Evolutionary conservation across 2,113 vertebrate genomes (phyloP), one percentile per base, ranked within the genome.

Genomic region (Cyphomyrus plagiostoma): DNA sequence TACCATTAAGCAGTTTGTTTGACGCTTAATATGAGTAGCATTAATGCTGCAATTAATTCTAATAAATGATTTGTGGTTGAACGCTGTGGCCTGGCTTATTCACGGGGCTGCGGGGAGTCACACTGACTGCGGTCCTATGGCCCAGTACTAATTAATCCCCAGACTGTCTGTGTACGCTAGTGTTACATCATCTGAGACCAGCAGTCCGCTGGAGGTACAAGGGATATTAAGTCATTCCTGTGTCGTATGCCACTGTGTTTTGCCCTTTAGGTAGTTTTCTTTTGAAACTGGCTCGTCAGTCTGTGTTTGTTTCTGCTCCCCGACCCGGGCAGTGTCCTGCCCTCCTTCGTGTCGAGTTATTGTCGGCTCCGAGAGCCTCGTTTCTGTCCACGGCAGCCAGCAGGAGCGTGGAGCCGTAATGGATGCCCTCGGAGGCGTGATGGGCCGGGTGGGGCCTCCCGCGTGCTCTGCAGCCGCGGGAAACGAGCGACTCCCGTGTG

Each of bases 131-230:
- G 45, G 26, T 53, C 9, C 50, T 50, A 39, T 53, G 50, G 49
- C 50, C 46, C n/a, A 15, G 6, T 87, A 50, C 85, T 87, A 87
- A 53, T 87, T 87, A 87, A 87, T 87, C 85, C 85, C 85, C 45
- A 5, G 85, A 87, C n/a, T 53, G 30, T 39, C 49, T 53, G 50
- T 87, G 23, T 87, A 56, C 13, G 48, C 85, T 87, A 50, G 13
- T 53, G 50, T 56, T 56, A 26, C 85, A 50, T 86, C 84, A 50
- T 86, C 83, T 86, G 48, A 82, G 35, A 39, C 17, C 45, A 30
- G 48, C 84, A 10, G 13, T 50, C 45, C 26, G 84, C n/a, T 86
- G 23, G 46, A 11, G 5, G 84, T 86, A 86, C 48, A 26, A 86
- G 30, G 62, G 26, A 30, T 70, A 70, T 70, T 30, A 70, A 70